phyloP scores from a whole-genome alignment of 2,113 vertebrate species.

The Cranoglanis bouderius region DNA sequence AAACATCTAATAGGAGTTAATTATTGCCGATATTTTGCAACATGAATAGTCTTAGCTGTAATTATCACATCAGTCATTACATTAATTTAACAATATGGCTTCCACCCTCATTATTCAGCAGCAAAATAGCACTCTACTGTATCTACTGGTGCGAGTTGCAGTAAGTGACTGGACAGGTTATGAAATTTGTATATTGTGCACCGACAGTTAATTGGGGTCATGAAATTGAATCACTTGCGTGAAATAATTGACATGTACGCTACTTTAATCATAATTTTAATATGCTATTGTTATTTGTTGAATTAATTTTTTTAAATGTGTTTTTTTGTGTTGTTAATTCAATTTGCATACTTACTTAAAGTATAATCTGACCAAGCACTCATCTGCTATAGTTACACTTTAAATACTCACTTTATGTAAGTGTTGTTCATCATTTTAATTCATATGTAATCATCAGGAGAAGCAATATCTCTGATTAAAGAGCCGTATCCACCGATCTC shows the following conservation, averaged over 20 bases:
- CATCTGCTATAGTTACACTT: background rate
- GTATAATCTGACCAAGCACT: background rate
- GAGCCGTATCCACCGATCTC: background rate
- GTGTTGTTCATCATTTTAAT: background rate
- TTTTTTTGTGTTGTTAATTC: background rate
- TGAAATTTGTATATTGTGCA: background rate
- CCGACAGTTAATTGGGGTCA: background rate
- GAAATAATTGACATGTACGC: background rate
- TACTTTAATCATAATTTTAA: background rate
- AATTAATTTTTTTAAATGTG: no score
- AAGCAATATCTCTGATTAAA: background rate
- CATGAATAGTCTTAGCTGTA: background rate
- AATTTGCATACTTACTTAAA: background rate
- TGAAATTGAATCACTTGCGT: background rate
- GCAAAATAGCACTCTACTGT: background rate
- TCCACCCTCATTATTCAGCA: background rate
- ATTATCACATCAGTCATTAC: conserved; percentile 3
- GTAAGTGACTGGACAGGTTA: background rate
- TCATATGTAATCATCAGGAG: background rate
- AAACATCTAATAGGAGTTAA: background rate
- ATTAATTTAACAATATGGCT: background rate
- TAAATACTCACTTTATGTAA: background rate
- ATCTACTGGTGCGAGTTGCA: background rate
- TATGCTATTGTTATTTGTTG: background rate
- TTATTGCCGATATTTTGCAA: background rate